phyloP scores from a whole-genome alignment of 2,888 invertebrate genomes.

The Trachelus troglodyta region DNA sequence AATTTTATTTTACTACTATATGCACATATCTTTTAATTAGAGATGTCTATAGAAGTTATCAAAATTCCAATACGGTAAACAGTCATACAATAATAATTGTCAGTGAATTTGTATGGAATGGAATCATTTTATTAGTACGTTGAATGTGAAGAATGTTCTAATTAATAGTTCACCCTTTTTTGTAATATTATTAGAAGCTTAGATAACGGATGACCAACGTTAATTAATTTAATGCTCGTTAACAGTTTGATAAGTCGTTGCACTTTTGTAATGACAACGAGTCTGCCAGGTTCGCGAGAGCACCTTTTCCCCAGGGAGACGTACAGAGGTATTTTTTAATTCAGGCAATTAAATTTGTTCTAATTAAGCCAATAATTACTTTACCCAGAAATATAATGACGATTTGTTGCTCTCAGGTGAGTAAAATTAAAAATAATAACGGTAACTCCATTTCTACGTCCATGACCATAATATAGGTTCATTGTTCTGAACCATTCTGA shows the following conservation, averaged over 20 bases:
- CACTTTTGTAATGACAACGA: background rate
- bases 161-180: background rate
- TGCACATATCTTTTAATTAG: background rate
- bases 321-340: background rate
- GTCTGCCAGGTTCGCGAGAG: background rate
- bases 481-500: background rate
- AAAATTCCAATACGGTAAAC: background rate
- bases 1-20: background rate
- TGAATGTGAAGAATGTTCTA: background rate
- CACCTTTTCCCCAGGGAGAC: background rate
- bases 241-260: background rate
- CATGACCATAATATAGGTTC: background rate
- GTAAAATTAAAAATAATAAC: background rate
- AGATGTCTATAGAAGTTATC: background rate
- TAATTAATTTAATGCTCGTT: background rate
- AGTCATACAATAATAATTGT: background rate
- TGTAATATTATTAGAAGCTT: background rate
- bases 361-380: background rate
- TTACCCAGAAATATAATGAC: background rate
- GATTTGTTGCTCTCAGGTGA: background rate
- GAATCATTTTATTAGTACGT: background rate
- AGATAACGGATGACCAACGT: background rate
- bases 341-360: background rate
- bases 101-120: background rate
- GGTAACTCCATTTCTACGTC: background rate